Percentiles rank a stretch among this genome's conserved stretches.
Evolutionary conservation across 2,888 invertebrate species (phyloP).

Genomic region (Pachycephus smyrnensis): DNA sequence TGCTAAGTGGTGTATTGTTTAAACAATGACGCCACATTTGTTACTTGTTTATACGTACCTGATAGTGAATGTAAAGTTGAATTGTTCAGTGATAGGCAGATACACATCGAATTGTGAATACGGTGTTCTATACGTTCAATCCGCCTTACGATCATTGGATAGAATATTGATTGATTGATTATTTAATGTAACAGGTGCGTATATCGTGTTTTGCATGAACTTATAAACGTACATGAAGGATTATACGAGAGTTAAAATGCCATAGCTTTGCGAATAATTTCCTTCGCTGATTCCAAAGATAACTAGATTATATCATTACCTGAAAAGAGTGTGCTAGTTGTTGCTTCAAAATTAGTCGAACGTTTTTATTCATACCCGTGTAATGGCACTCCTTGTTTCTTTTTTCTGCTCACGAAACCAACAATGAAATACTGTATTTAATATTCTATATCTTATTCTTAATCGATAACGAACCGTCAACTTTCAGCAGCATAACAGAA

Average conservation of each 20-base stretch:
- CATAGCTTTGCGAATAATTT: not conserved
- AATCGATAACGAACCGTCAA: not conserved
- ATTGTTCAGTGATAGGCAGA: not conserved
- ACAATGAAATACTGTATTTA: not conserved
- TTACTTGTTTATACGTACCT: not conserved
- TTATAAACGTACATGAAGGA: not conserved
- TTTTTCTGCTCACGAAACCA: not conserved
- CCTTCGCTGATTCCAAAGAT: slow-evolving; percentile 15
- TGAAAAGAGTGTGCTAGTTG: not conserved
- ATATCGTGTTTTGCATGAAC: not conserved
- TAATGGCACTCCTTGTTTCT: not conserved
- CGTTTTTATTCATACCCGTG: not conserved
- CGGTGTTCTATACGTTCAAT: not conserved
- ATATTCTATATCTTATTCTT: not conserved
- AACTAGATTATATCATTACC: slow-evolving; percentile 1
- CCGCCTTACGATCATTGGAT: not conserved
- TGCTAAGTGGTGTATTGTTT: not conserved
- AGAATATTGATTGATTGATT: not conserved
- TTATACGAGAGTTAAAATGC: not conserved
- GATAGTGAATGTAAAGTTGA: not conserved
- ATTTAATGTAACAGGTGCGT: not conserved
- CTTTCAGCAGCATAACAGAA: not conserved
- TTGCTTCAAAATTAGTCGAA: not conserved
- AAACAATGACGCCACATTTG: not conserved
- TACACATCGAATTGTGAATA: not conserved